These are phyloP conservation scores for Drosophila prosaltans DNA, from an alignment of 1,140 invertebrate genomes.

Conservation along the genomic window DNA sequence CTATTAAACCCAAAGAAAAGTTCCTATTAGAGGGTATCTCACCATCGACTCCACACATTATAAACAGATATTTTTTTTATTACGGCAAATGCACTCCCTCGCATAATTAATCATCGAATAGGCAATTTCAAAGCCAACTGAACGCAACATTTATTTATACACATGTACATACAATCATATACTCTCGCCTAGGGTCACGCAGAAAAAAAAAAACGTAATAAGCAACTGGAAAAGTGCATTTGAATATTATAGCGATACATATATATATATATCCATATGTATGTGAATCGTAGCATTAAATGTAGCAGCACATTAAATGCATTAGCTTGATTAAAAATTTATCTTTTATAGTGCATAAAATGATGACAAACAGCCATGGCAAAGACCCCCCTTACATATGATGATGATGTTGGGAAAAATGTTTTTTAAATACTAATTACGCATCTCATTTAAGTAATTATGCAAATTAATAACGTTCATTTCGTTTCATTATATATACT, in stretches of 20 bases:
- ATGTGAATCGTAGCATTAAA: neutral
- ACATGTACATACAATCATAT: neutral
- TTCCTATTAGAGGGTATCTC: neutral
- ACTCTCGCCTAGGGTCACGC: neutral
- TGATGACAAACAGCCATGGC: slow-evolving; percentile 24
- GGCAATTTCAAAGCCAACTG: slow-evolving; percentile 4
- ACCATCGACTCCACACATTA: neutral
- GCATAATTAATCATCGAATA: slow-evolving; percentile 46
- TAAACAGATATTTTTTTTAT: neutral
- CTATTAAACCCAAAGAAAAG: too few relatives aligned
- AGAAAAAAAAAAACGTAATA: neutral
- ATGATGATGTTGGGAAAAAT: neutral
- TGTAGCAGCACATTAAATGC: slow-evolving; percentile 15
- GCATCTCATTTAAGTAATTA: slow-evolving; percentile 47
- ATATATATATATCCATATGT: slow-evolving; percentile 14
- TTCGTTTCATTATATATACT: slow-evolving; percentile 4
- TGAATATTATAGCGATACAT: slow-evolving; percentile 23
- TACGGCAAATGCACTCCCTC: neutral
- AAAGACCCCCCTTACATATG: neutral
- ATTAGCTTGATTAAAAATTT: slow-evolving; percentile 55
- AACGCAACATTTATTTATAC: slow-evolving; percentile 16
- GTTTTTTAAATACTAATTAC: slow-evolving; percentile 37
- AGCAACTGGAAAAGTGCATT: slow-evolving; percentile 7
- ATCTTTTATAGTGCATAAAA: slow-evolving; percentile 21
- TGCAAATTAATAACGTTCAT: slow-evolving; percentile 41